Conservation (phyloP, 2,888 invertebrate genomes). For the Tenthredo amoena region DNA sequence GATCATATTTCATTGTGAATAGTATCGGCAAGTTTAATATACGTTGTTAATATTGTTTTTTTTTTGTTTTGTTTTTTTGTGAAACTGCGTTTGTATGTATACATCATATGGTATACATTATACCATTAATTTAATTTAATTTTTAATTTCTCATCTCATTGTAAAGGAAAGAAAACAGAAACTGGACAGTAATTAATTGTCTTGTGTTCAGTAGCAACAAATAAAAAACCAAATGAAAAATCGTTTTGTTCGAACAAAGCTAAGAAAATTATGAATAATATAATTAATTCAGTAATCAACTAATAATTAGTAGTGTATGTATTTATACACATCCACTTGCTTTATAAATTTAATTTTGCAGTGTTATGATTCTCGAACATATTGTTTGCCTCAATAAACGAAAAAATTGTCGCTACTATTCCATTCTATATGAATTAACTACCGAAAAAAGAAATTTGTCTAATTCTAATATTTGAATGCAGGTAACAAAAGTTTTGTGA, state of each 20-base stretch:
- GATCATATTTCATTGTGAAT: slow-evolving; percentile 2
- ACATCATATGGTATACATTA: slow-evolving; percentile 21
- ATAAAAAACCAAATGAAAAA: not conserved
- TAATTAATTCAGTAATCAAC: not conserved
- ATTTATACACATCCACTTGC: not conserved
- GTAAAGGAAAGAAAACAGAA: not conserved
- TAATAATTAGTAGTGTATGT: not conserved
- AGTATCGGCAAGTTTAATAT: not conserved
- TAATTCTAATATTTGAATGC: not conserved
- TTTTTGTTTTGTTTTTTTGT: not conserved
- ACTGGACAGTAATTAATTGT: not conserved
- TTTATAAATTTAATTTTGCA: not conserved
- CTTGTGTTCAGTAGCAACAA: not conserved
- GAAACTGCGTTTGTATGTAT: not conserved
- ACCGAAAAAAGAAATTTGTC: not conserved
- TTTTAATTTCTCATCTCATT: not conserved
- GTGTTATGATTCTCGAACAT: not conserved
- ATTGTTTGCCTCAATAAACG: not conserved
- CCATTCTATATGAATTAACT: not conserved
- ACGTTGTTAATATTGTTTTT: not conserved
- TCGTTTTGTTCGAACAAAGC: slow-evolving; percentile 2
- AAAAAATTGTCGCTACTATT: not conserved
- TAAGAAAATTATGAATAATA: not conserved
- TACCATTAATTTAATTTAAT: not conserved
- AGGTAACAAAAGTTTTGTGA: not conserved